Evolutionary conservation across 2,113 vertebrate species (phyloP).

Genomic region (Axis porcinus): DNA sequence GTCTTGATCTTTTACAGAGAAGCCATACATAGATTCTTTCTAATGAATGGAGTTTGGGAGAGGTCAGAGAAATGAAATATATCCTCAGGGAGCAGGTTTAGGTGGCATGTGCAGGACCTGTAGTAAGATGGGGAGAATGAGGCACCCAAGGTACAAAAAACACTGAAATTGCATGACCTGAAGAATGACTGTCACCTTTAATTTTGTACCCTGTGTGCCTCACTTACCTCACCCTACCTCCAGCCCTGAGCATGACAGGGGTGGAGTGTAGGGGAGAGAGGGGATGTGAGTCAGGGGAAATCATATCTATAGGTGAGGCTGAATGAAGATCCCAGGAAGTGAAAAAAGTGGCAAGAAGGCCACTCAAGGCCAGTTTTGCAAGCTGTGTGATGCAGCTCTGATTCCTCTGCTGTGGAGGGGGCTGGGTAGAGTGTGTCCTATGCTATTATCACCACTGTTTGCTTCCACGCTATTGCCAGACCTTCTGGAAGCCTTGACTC

Average conservation of each 20-base stretch:
- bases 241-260: not conserved
- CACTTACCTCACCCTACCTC: not conserved
- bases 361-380: not conserved
- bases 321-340: not conserved
- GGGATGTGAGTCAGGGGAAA: not conserved
- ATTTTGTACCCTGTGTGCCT: not conserved
- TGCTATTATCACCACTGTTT: not conserved
- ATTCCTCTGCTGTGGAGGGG: not conserved
- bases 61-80: not conserved
- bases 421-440: not conserved
- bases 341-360: not conserved
- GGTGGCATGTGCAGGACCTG: rapidly evolving
- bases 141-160: rapidly evolving
- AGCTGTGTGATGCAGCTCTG: not conserved
- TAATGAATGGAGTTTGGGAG: not conserved
- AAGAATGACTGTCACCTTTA: not conserved
- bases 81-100: not conserved
- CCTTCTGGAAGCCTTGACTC: constrained; percentile 26
- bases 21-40: not conserved
- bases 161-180: not conserved
- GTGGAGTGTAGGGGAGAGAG: not conserved
- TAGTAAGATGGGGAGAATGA: not conserved
- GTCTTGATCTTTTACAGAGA: not conserved
- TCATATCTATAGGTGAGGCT: not conserved
- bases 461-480: not conserved